Evolutionary conservation across 1,140 invertebrate genomes (phyloP), one percentile per base, ranked within the genome.

Genomic region (Cydia splendana): DNA sequence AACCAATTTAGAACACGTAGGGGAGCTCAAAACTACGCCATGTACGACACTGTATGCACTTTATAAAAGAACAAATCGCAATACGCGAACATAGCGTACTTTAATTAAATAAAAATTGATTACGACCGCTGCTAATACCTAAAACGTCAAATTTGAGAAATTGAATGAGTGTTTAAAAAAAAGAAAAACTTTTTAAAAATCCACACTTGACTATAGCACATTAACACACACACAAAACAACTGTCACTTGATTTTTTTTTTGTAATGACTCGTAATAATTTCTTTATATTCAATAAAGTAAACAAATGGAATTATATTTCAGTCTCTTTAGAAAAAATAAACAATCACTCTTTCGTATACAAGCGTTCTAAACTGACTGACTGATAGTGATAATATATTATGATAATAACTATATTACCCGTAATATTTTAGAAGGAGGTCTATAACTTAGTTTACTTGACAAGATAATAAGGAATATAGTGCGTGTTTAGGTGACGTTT

Each of bases 11-110:
- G 34, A 20, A 34, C 9, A 3, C 34, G 34, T 6, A 71, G 67
- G 67, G 67, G 67, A 71, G 38, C 67, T 45, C 67, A n/a, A 34
- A n/a, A 45, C 57, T 62, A 62, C 57, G 57, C n/a, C 57, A 38
- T 42, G 6, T 71, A n/a, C 12, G 10, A 69, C 13, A 38, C 65
- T 45, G n/a, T 18, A 71, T 38, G 15, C 38, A 38, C 18, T 38
- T n/a, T 6, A 71, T 38, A 18, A 18, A 18, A 18, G 12, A 42
- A 71, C 45, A 71, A 71, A 71, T 38, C 28, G 67, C 34, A 38
- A 42, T 42, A 38, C 18, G 53, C 53, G 53, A 71, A 38, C n/a
- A 71, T 13, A 45, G 12, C 3, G n/a, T 15, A 20, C 9, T 71
- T 38, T 28, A 71, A 71, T 38, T 13, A 18, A 71, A 18, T 18